These are phyloP conservation scores for Brachyopa scutellaris DNA, from an alignment of 2,888 invertebrate species.

Conservation along the genomic window DNA sequence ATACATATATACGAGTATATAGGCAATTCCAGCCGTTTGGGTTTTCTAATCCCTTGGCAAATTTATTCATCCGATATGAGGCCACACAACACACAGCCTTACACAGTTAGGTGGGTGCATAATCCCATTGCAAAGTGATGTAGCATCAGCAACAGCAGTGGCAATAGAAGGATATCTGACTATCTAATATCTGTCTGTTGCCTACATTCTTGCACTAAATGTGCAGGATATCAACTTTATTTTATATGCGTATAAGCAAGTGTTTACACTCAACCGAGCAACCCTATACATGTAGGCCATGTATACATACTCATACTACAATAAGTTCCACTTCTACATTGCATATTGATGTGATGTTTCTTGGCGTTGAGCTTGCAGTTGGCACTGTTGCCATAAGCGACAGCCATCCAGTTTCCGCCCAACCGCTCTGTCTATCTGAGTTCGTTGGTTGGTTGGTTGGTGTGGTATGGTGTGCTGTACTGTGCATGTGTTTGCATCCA, in stretches of 20 bases:
- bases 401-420: constrained; percentile 24
- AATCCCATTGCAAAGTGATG: constrained; percentile 64
- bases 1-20: too few relatives aligned
- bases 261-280: constrained; percentile 65
- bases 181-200: constrained; percentile 61
- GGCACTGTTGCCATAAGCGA: constrained; percentile 70
- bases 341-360: constrained; percentile 70
- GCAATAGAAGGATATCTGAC: constrained; percentile 60
- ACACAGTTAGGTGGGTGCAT: constrained; percentile 23
- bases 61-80: constrained; percentile 61
- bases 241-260: constrained; percentile 61
- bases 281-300: constrained; percentile 32
- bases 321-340: constrained; percentile 62
- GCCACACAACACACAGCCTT: constrained; percentile 9
- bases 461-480: too few relatives aligned
- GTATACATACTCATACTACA: constrained; percentile 9
- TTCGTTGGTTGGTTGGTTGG: too few relatives aligned
- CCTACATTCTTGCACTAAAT: constrained; percentile 68
- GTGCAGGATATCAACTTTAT: constrained; percentile 64
- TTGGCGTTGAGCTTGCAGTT: constrained; percentile 66
- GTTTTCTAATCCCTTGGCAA: constrained; percentile 58
- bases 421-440: neutral
- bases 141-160: constrained; percentile 41
- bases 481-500: constrained; percentile 53
- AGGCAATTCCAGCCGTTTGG: constrained; percentile 37